Evolutionary conservation across 2,888 invertebrate genomes (phyloP), one percentile per base, ranked within the genome.

Genomic region (Cabera pusaria): DNA sequence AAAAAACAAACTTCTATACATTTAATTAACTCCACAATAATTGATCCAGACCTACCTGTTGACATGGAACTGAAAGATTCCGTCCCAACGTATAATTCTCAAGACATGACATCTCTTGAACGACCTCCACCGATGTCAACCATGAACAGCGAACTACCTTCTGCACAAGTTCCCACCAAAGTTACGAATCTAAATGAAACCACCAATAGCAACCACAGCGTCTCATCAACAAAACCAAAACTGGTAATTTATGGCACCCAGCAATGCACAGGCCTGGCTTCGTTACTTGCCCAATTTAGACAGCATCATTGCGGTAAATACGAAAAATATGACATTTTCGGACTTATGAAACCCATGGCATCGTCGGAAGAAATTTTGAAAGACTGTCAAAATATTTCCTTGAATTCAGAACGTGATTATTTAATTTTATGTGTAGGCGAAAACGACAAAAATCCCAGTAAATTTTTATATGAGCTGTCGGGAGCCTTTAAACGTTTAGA

Each of bases 351-450:
- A 8, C 25, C 33, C 1, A 20, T 5, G 3, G 33, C 25, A 8
- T 12, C 11, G 3, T 5, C 24, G 1, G 20, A 33, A 6, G 19
- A 33, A 8, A 18, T 33, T 3, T n/a, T 33, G 1, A 24, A 20
- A 14, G 2, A 19, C 7, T 32, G 32, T 7, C 10, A 18, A 2
- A 6, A 1, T 5, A 2, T 18, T 1, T 6, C 9, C 6, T 4
- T 25, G 2, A 12, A 19, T 20, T 12, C 5, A 24, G 6, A 24
- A 11, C 24, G 24, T 11, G 33, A 33, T n/a, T 25, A 33, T 6
- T 1, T 33, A 1, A 10, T 33, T 12, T 5, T 25, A 6, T 33
- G 33, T 10, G 24, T 33, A n/a, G 33, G 33, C 8, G 33, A 33
- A 12, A 33, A 25, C 6, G 33, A 33, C 5, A 19, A 2, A 9